Conservation (phyloP, 2,888 invertebrate genomes). For the Myathropa florea region DNA sequence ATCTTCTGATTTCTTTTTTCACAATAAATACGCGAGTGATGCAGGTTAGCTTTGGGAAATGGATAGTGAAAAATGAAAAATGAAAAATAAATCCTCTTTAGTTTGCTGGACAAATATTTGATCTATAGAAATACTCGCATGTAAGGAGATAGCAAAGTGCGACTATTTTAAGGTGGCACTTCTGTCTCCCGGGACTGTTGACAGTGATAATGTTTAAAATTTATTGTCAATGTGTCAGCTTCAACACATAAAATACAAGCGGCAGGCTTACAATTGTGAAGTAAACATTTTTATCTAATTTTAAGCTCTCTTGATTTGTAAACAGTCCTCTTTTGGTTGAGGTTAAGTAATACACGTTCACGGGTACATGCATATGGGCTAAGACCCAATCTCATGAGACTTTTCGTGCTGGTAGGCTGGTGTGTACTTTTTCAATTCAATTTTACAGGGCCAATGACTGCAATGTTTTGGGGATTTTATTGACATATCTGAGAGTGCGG, state of each 20-base stretch:
- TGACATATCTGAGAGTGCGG: no score
- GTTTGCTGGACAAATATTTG: background rate
- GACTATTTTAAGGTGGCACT: conserved; percentile 20
- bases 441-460: background rate
- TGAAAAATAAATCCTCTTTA: background rate
- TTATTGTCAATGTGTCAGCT: conserved; percentile 56
- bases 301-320: conserved; percentile 39
- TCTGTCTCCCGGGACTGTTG: conserved; percentile 35
- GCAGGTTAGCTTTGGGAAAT: background rate
- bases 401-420: background rate
- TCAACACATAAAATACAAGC: conserved; percentile 51
- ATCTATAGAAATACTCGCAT: background rate
- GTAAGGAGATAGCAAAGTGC: conserved; percentile 15
- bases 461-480: background rate
- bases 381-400: background rate
- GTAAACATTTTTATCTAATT: conserved; percentile 53
- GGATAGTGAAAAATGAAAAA: background rate
- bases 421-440: background rate
- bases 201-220: conserved; percentile 47
- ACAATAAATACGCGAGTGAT: background rate
- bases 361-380: background rate
- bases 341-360: conserved; percentile 29
- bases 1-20: background rate
- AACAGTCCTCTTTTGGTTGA: conserved; percentile 25
- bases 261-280: conserved; percentile 36